A percentile compares a stretch with the other conserved stretches of the same genome.
Conservation (phyloP, 2,113 vertebrate genomes). For the Brienomyrus longianalis region DNA sequence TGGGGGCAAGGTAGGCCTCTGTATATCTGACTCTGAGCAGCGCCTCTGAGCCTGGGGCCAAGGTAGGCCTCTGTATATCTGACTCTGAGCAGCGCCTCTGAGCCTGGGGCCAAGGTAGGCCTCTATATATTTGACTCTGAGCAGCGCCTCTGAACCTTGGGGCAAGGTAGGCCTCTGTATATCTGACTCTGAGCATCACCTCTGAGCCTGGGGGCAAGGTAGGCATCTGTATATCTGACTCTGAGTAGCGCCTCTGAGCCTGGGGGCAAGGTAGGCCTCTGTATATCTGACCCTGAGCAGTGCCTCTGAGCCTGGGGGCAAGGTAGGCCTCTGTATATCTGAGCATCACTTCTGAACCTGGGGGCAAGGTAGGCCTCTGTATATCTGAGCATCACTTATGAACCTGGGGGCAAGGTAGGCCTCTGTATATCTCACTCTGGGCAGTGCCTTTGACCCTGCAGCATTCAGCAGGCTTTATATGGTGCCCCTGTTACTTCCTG, state of each 20-base stretch:
- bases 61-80: neutral
- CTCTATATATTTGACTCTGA: neutral
- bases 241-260: no score
- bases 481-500: no score
- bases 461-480: no score
- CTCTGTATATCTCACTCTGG: no score
- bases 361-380: neutral
- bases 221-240: no score
- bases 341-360: no score
- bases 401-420: no score
- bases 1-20: neutral
- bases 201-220: neutral
- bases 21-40: neutral
- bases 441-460: no score
- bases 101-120: neutral
- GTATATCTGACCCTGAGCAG: no score
- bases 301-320: no score
- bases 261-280: neutral
- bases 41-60: neutral
- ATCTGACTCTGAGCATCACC: neutral
- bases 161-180: neutral
- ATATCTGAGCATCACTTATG: neutral
- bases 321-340: no score
- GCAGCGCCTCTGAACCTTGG: neutral
- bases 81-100: neutral